Evolutionary conservation across 2,797 vertebrate species (phyloP).

Genomic region (Cetoscarus ocellatus): DNA sequence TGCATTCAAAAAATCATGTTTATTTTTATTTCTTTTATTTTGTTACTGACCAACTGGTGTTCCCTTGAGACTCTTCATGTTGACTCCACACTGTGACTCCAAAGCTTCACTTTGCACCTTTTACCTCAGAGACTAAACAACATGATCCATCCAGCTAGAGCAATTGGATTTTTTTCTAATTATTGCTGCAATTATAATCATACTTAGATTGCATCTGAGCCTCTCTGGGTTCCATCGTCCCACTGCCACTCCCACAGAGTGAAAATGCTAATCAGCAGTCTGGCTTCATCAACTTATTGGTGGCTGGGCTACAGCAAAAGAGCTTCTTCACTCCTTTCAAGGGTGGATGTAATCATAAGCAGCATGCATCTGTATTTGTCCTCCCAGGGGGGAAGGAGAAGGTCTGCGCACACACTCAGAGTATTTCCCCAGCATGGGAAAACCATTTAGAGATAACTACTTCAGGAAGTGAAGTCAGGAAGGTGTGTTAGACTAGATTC

Average conservation of each 20-base stretch:
- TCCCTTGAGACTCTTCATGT: conserved; percentile 8
- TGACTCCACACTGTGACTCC: conserved; percentile 42
- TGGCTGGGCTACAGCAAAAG: conserved; percentile 56
- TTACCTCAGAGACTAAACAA: conserved; percentile 70
- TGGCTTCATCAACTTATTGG: conserved; percentile 68
- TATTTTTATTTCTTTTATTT: no score
- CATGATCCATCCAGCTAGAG: conserved; percentile 64
- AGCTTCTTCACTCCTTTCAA: conserved; percentile 67
- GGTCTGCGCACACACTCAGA: conserved; percentile 41
- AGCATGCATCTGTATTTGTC: conserved; percentile 48
- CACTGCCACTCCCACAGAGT: conserved; percentile 60
- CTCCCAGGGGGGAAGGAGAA: conserved; percentile 12
- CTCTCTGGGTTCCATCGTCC: conserved; percentile 62
- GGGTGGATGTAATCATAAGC: conserved; percentile 69
- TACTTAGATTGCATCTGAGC: conserved; percentile 45
- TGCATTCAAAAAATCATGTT: no score
- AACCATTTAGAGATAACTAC: conserved; percentile 43
- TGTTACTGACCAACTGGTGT: conserved; percentile 1
- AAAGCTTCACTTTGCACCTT: conserved; percentile 68
- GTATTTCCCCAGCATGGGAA: conserved; percentile 32
- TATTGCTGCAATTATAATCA: conserved; percentile 81
- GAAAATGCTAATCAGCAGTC: conserved; percentile 72
- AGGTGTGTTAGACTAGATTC: conserved; percentile 32
- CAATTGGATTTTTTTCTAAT: conserved; percentile 75
- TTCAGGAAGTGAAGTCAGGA: conserved; percentile 24